Evolutionary conservation across 2,888 invertebrate genomes (phyloP), one percentile per base, ranked within the genome.

Genomic region (Pristionchus arcanus): DNA sequence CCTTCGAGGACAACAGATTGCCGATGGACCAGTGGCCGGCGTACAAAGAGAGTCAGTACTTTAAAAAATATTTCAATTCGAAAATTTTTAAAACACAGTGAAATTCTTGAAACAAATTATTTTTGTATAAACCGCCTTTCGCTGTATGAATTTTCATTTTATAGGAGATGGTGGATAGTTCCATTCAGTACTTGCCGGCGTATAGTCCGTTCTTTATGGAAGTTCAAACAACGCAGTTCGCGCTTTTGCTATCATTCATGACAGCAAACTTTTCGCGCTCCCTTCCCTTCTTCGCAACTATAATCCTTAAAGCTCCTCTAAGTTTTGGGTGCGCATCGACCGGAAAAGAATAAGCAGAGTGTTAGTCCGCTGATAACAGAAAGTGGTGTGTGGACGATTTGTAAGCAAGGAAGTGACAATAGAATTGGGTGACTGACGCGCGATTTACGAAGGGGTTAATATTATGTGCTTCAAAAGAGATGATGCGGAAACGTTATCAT

Each of bases 1-100:
- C 81, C 28, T 81, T 49, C 28, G 81, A 81, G 81, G 81, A 81
- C 16, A 21, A 42, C 28, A 42, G 81, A 49, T 11, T 81, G 25
- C 81, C 81, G 15, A 49, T 81, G 81, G 49, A 28, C 11, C 42
- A 81, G 49, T 81, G 81, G 81, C 81, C 81, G 1, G 81, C 81
- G 49, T 28, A 28, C 42, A 81, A 81, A 81, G 49, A 81, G 16
- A 81, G 81, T 81, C 5, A 81, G 81, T 81, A 71, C 42, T 25
- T 21, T n/a, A 3, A 19, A 3, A 59, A 19, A 19, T 15, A 53
- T 53, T 11, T 53, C 53, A 15, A 15, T 7, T 53, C 15, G 53
- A 53, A 53, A 53, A 15, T 15, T 11, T 53, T 53, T n/a, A n/a
- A n/a, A n/a, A n/a, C n/a, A n/a, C n/a, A n/a, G n/a, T n/a, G n/a